These are phyloP conservation scores for Agonum fuliginosum DNA, from an alignment of 2,888 invertebrate species.

Conservation along the genomic window DNA sequence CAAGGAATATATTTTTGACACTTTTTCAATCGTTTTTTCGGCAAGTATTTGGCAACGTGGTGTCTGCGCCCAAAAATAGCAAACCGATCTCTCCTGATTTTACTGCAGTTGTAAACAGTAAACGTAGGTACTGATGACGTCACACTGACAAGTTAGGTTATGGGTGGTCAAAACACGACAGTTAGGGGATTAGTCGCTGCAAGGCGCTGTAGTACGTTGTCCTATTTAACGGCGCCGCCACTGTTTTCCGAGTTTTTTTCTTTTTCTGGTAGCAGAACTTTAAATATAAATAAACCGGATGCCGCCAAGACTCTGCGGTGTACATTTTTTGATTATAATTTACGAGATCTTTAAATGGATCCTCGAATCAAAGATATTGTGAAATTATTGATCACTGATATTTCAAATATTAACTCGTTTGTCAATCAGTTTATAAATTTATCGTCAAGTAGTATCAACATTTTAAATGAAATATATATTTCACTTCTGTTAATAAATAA, in stretches of 20 bases:
- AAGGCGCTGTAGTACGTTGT: no score
- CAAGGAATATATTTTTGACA: background rate
- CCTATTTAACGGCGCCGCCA: conserved; percentile 34
- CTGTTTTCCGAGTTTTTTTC: conserved; percentile 29
- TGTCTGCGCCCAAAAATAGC: conserved; percentile 69
- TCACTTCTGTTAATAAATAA: conserved; percentile 11
- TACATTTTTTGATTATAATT: conserved; percentile 33
- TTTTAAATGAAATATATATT: conserved; percentile 17
- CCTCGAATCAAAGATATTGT: background rate
- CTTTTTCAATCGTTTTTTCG: conserved; percentile 53
- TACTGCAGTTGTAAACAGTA: conserved; percentile 39
- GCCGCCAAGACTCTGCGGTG: conserved; percentile 23
- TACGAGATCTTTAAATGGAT: conserved; percentile 9
- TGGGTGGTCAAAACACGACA: conserved; percentile 13
- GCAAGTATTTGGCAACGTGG: conserved; percentile 67
- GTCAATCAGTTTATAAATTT: background rate
- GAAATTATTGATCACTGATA: conserved; percentile 25
- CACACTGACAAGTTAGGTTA: conserved; percentile 13
- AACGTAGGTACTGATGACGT: conserved; percentile 34
- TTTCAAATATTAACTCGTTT: conserved; percentile 14
- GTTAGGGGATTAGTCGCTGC: background rate
- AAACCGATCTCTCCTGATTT: conserved; percentile 59
- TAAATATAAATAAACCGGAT: conserved; percentile 41
- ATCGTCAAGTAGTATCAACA: background rate
- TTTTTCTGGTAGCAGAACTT: conserved; percentile 29